Base-by-base conservation (phyloP, 1,140 invertebrate species). In the Dolichoris vasculosae region DNA sequence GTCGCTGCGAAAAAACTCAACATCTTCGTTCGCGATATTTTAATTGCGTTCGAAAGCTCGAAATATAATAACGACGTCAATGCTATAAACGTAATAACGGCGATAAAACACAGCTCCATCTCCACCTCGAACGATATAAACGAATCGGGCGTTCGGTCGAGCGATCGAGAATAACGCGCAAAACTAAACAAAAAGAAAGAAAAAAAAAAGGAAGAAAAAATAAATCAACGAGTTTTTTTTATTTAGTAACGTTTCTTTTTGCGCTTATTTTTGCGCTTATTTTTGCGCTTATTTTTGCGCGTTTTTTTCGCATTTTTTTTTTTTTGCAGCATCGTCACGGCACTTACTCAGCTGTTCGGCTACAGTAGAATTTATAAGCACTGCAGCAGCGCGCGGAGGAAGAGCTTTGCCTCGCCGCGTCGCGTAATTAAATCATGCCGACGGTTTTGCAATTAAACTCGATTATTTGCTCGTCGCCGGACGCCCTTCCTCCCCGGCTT, bases 371-470 rank as follows among this genome's bases (percentile, higher is more conserved):
- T 86, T 86, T 86, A 86, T 77, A 20, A 35, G 46, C 1, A 43
- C 67, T 1, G 55, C 32, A 86, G 86, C 83, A 87, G 83, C 81
- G 83, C 8, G 40, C 71, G 46, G 67, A 40, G 40, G 20, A 46
- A 23, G 71, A 43, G 43, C 86, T 88, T 86, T 32, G 30, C 82
- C 87, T 85, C 20, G 82, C 88, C 87, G 89, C 87, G 89, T 89
- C 88, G 89, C 90, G 91, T 93, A 93, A 93, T 93, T 93, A 93
- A 93, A 93, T 93, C 93, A 93, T 93, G 91, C 92, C 92, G 92
- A 93, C 93, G 92, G 92, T 93, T 93, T 93, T 93, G 93, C 92
- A 93, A 93, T 93, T 93, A 93, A 93, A 93, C 93, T 93, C 92
- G 93, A 93, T 93, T 93, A 93, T 93, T 93, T 93, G 92, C 92